Conservation (phyloP, 2,113 vertebrate species). For the Himantopus leucocephalus region DNA sequence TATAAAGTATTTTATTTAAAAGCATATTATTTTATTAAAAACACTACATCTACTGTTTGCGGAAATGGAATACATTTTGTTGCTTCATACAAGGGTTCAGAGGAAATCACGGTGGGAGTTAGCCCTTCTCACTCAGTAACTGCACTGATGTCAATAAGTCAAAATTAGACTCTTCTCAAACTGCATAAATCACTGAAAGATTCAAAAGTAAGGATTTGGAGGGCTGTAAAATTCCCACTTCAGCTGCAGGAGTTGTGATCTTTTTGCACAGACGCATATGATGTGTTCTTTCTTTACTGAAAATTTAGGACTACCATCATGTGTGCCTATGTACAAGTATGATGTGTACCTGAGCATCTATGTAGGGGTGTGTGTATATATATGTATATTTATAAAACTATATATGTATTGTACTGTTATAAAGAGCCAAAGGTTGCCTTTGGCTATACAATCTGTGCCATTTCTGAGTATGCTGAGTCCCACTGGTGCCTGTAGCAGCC, state of each 20-base stretch:
- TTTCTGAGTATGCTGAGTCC: not conserved
- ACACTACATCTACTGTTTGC: not conserved
- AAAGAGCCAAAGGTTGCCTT: not conserved
- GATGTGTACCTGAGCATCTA: not conserved
- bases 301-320: not conserved
- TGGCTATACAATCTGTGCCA: not conserved
- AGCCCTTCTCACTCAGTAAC: not conserved
- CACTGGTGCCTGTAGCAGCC: not conserved
- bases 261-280: not conserved
- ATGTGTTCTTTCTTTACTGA: not conserved
- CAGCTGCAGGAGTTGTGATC: not conserved
- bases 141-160: not conserved
- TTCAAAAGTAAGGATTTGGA: not conserved
- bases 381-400: not conserved
- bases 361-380: not conserved
- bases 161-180: not conserved
- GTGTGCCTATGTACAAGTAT: fast-evolving
- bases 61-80: not conserved
- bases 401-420: not conserved
- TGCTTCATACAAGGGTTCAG: not conserved
- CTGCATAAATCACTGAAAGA: not conserved
- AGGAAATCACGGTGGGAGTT: not conserved
- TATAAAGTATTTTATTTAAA: not conserved
- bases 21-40: not conserved
- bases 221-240: not conserved